Evolutionary conservation across 1,140 invertebrate species (phyloP), one percentile per base, ranked within the genome.

Genomic region (Rhyzopertha dominica): DNA sequence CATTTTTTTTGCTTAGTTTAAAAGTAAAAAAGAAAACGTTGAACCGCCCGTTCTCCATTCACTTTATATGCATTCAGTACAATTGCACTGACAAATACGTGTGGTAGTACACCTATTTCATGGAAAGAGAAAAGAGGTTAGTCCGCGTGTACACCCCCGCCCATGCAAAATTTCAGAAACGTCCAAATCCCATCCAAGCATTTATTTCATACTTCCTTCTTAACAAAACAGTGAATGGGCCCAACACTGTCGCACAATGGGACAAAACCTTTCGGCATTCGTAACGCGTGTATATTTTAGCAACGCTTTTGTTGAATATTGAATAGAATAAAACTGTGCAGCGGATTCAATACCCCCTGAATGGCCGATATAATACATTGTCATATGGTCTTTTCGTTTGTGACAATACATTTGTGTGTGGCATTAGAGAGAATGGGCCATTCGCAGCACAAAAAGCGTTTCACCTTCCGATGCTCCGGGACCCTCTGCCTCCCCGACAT

Each of bases 251-350:
- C 35, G 31, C 18, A 63, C 59, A 63, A 61, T 54, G 53, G 55
- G 36, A 61, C 57, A 61, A 63, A 60, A 61, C 56, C 51, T 63
- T 63, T 62, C 59, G 63, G 63, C 56, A 61, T 65, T 62, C 51
- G 58, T 51, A 63, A 63, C 62, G 61, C 61, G 63, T 63, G 61
- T 65, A 61, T 65, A 65, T 63, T 63, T 65, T 62, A 62, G 59
- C 56, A 37, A 55, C 28, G 53, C 58, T 51, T 55, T 64, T 63
- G 61, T 63, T 50, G 42, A 40, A 48, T 41, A 47, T 44, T 63
- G 53, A 65, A 65, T 63, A 61, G 62, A 61, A 62, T 64, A 59
- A 65, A 65, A 65, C 59, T 64, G 55, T 62, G 53, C 53, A 57
- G 52, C 42, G 46, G 50, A 61, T 63, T 63, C 54, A 62, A 59